A percentile compares a stretch with the other conserved stretches of the same genome.
phyloP scores from a whole-genome alignment of 2,888 invertebrate species.

The Synanthedon formicaeformis region DNA sequence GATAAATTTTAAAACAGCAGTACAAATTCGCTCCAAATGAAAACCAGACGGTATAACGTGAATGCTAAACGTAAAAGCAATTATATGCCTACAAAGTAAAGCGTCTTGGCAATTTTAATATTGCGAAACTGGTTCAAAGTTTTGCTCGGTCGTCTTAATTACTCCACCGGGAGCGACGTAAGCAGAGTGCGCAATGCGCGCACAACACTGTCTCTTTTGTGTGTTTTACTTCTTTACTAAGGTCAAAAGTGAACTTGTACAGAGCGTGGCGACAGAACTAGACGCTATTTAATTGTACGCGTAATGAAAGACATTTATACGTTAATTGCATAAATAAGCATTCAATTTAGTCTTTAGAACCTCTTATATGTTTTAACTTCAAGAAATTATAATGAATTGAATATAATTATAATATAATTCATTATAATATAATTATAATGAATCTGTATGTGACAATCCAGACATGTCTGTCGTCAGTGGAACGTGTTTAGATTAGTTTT shows the following conservation, averaged over 20 bases:
- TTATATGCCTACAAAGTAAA: background rate
- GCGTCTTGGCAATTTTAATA: constrained; percentile 5
- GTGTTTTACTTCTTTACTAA: background rate
- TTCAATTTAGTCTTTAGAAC: no score
- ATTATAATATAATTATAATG: no score
- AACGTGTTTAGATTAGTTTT: no score
- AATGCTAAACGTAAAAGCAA: background rate
- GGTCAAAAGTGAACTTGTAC: background rate
- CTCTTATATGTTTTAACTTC: no score
- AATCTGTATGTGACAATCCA: no score
- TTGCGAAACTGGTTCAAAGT: constrained; percentile 11
- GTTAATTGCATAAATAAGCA: background rate
- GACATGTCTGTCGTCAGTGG: no score
- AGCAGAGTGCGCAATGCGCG: background rate
- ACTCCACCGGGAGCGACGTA: constrained; percentile 1
- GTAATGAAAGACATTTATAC: background rate
- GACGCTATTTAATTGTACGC: background rate
- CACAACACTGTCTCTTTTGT: background rate
- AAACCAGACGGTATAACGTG: background rate
- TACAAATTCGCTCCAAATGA: background rate
- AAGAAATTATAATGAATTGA: no score
- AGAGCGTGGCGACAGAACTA: background rate
- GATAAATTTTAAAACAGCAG: background rate
- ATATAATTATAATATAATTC: no score
- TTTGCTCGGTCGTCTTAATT: constrained; percentile 7